phyloP scores from a whole-genome alignment of 2,797 vertebrate species.

The Selene dorsalis region DNA sequence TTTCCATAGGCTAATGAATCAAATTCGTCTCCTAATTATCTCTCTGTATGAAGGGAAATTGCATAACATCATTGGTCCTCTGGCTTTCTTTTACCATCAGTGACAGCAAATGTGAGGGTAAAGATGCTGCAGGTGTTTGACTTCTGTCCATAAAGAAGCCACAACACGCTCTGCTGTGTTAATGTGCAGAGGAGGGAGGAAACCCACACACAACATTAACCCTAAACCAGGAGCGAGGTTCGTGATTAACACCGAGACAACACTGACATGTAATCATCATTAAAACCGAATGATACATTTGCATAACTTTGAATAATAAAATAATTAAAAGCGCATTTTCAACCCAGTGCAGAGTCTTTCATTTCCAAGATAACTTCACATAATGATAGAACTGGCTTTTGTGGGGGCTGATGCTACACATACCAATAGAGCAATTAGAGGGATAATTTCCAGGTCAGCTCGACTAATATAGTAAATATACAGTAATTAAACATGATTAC shows the following conservation, averaged over 20 bases:
- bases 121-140: conserved; percentile 68
- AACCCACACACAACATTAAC: conserved; percentile 76
- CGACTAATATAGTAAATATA: conserved; percentile 78
- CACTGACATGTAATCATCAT: conserved; percentile 67
- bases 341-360: conserved; percentile 58
- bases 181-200: conserved; percentile 67
- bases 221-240: conserved; percentile 57
- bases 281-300: conserved; percentile 70
- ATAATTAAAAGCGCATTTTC: conserved; percentile 73
- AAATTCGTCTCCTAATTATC: conserved; percentile 81
- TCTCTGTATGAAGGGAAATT: conserved; percentile 61
- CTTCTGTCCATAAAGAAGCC: conserved; percentile 53
- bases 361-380: conserved; percentile 75
- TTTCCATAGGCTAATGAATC: conserved; percentile 81
- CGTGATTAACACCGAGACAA: conserved; percentile 43
- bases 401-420: conserved; percentile 71
- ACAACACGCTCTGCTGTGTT: conserved; percentile 33
- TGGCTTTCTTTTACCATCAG: conserved; percentile 51
- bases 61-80: conserved; percentile 62
- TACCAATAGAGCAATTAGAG: conserved; percentile 80
- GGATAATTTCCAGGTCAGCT: conserved; percentile 77
- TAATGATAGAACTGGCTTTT: conserved; percentile 72
- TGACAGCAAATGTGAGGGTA: conserved; percentile 43
- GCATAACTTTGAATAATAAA: conserved; percentile 63
- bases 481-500: conserved; percentile 79